A percentile compares a stretch with the other conserved stretches of the same genome.
Evolutionary conservation across 2,888 invertebrate species (phyloP).

Genomic region (Rhagophthalmus giganteus): DNA sequence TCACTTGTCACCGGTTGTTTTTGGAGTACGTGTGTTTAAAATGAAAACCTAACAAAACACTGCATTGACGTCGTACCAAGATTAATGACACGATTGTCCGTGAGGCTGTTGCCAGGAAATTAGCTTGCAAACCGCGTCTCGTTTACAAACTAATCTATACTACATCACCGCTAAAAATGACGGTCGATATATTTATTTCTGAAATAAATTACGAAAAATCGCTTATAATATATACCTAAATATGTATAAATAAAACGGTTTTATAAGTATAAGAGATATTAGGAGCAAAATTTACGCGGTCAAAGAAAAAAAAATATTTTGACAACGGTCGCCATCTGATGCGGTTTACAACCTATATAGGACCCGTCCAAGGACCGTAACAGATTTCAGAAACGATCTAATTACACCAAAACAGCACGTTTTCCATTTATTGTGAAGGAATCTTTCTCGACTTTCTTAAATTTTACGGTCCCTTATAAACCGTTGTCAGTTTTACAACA

Average conservation of each 20-base stretch:
- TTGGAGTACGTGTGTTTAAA: slow-evolving; percentile 48
- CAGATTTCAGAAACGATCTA: background rate
- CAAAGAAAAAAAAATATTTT: background rate
- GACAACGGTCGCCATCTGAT: background rate
- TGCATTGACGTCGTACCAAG: slow-evolving; percentile 50
- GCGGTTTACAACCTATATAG: background rate
- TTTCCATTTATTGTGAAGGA: slow-evolving; percentile 8
- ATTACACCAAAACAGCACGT: slow-evolving; percentile 2
- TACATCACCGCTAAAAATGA: no score
- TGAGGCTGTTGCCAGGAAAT: slow-evolving; percentile 45
- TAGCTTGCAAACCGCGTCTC: slow-evolving; percentile 43
- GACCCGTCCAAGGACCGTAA: background rate
- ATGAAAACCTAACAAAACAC: slow-evolving; percentile 47
- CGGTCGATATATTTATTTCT: no score
- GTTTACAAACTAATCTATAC: slow-evolving; percentile 29
- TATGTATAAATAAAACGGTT: no score
- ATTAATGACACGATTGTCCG: slow-evolving; percentile 53
- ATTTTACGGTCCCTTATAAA: slow-evolving; percentile 6
- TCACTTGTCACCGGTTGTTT: slow-evolving; percentile 53
- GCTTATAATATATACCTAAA: no score
- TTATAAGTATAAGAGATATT: no score
- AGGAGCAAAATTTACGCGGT: no score
- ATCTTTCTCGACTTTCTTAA: slow-evolving; percentile 1
- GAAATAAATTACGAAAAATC: no score
- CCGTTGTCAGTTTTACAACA: slow-evolving; percentile 11